Percentiles rank a stretch among this genome's conserved stretches.
These are phyloP conservation scores for Argyresthia goedartella DNA, from an alignment of 2,888 invertebrate genomes.

Conservation along the genomic window DNA sequence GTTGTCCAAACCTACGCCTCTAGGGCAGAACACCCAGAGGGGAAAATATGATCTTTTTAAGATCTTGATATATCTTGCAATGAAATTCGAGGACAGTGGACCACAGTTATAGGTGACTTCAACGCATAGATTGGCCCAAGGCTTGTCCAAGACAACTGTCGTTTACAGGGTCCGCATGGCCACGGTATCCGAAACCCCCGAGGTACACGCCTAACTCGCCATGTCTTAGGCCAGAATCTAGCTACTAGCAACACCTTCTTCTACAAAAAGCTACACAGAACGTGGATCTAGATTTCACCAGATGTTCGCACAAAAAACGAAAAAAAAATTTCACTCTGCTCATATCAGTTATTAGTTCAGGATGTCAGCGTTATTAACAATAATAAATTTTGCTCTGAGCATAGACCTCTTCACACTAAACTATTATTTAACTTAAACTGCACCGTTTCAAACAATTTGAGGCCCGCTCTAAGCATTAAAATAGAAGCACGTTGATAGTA, in stretches of 20 bases:
- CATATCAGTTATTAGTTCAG: conserved; percentile 7
- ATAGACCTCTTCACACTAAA: background rate
- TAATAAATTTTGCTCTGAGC: no score
- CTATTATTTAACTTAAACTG: background rate
- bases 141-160: background rate
- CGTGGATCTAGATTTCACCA: conserved; percentile 11
- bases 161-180: background rate
- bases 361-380: conserved; percentile 4
- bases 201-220: conserved; percentile 5
- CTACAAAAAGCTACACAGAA: conserved; percentile 5
- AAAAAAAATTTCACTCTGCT: conserved; percentile 10
- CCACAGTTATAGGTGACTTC: no score
- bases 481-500: no score
- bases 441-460: no score
- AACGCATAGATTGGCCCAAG: background rate
- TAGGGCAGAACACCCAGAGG: background rate
- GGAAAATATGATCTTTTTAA: background rate
- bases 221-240: conserved; percentile 7
- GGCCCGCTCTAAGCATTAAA: no score
- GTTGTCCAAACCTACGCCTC: background rate
- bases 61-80: background rate
- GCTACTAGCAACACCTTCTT: conserved; percentile 8
- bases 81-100: background rate
- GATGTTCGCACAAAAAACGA: conserved; percentile 8
- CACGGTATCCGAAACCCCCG: background rate